These are phyloP conservation scores for Cerastis leucographa DNA, from an alignment of 2,888 invertebrate species.

Conservation along the genomic window DNA sequence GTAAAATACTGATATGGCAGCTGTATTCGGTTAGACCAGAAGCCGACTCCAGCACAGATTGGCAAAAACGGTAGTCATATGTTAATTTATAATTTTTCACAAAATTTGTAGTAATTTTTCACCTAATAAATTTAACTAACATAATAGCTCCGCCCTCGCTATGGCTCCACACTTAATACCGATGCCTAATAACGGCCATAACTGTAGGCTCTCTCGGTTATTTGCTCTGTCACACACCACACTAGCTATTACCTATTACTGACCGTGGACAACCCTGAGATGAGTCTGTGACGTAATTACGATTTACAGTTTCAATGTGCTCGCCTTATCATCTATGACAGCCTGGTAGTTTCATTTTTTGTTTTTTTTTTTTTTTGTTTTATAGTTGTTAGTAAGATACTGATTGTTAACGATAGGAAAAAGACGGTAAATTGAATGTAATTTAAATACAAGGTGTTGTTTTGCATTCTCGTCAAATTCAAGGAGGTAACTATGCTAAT, in stretches of 20 bases:
- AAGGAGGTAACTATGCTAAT: too few species aligned
- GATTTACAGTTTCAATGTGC: conserved; percentile 46
- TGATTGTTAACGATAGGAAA: neutral
- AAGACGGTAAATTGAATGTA: too few species aligned
- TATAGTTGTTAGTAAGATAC: neutral
- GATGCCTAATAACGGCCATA: conserved; percentile 59
- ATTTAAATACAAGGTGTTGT: too few species aligned
- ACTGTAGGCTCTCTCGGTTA: conserved; percentile 58
- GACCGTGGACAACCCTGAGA: conserved; percentile 60
- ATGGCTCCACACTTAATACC: conserved; percentile 47
- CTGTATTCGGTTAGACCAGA: neutral
- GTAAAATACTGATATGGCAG: neutral
- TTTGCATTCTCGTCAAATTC: too few species aligned
- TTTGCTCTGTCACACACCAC: conserved; percentile 57
- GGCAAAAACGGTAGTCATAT: neutral
- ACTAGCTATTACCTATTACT: conserved; percentile 51
- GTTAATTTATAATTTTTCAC: too few species aligned
- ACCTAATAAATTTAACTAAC: neutral
- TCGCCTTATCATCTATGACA: conserved; percentile 27
- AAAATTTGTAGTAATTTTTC: too few species aligned
- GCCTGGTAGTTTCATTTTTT: conserved; percentile 34
- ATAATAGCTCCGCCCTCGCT: neutral
- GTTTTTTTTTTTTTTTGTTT: neutral
- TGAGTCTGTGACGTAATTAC: conserved; percentile 49
- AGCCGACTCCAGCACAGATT: neutral